phyloP scores from a whole-genome alignment of 2,888 invertebrate species.

The Drosophila mayaguana region DNA sequence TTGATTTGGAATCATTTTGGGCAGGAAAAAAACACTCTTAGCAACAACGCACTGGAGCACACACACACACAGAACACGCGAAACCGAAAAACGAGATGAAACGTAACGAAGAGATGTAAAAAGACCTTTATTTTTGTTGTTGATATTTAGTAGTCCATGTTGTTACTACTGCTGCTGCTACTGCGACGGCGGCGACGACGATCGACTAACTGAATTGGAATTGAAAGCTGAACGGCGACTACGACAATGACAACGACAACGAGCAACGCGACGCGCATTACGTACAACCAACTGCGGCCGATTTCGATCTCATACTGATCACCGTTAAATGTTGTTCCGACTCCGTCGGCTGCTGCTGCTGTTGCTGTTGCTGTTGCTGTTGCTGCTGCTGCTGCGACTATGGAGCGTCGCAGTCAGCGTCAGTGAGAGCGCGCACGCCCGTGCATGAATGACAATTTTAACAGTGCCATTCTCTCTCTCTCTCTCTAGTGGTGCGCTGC shows the following conservation, averaged over 20 bases:
- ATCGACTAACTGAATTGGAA: constrained; percentile 62
- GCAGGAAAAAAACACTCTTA: constrained; percentile 24
- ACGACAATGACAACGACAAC: constrained; percentile 58
- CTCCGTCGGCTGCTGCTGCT: constrained; percentile 49
- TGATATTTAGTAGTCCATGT: constrained; percentile 45
- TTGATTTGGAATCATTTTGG: constrained; percentile 42
- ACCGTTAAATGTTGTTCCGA: constrained; percentile 61
- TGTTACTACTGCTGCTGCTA: constrained; percentile 43
- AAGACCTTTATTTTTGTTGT: constrained; percentile 27
- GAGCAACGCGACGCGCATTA: constrained; percentile 48
- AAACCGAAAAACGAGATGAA: constrained; percentile 48
- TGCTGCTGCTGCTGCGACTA: constrained; percentile 18
- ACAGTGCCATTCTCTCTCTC: constrained; percentile 48
- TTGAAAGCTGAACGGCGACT: constrained; percentile 58
- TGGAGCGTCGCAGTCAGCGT: constrained; percentile 43
- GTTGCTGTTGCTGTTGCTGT: no score
- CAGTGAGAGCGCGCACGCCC: constrained; percentile 50
- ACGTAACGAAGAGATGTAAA: constrained; percentile 58
- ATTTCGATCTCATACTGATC: constrained; percentile 76
- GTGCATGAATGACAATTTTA: constrained; percentile 70
- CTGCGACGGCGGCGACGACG: constrained; percentile 28
- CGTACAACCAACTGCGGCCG: constrained; percentile 71
- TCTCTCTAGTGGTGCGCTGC: constrained; percentile 25
- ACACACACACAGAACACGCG: constrained; percentile 21
- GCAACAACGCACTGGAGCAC: constrained; percentile 23